These are phyloP conservation scores for Nerophis ophidion DNA, from an alignment of 2,113 vertebrate species.

Conservation along the genomic window DNA sequence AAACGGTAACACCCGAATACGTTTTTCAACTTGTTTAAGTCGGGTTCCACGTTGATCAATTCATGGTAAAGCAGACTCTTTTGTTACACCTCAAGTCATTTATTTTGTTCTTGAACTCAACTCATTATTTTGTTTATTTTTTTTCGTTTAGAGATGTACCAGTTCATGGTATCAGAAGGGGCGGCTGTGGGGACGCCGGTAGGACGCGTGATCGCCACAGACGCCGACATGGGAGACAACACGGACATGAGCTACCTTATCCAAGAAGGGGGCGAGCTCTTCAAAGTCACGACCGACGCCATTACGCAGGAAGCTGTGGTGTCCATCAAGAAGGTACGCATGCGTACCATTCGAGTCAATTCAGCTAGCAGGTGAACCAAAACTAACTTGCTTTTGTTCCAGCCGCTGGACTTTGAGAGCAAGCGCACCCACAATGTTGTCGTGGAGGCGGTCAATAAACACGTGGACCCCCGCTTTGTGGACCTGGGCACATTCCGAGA, in stretches of 20 bases:
- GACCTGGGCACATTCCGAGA: slow-evolving; percentile 92
- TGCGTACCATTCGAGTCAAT: background rate
- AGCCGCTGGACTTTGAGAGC: slow-evolving; percentile 90
- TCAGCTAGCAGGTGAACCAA: background rate
- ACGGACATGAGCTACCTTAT: slow-evolving; percentile 95
- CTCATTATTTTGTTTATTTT: slow-evolving; percentile 2
- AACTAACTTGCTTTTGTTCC: background rate
- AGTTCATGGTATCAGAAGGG: slow-evolving; percentile 87
- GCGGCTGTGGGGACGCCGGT: slow-evolving; percentile 82
- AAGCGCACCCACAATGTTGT: slow-evolving; percentile 88
- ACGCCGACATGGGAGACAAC: slow-evolving; percentile 92
- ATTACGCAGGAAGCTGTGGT: slow-evolving; percentile 91
- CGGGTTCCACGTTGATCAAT: no score
- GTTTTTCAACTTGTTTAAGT: no score
- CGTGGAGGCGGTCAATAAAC: slow-evolving; percentile 94
- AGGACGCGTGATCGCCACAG: slow-evolving; percentile 87
- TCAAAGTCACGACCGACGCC: slow-evolving; percentile 86
- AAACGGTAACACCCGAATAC: no score
- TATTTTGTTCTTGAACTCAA: background rate
- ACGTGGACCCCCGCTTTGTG: slow-evolving; percentile 86
- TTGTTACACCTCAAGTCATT: no score
- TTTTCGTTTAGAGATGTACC: slow-evolving; percentile 85
- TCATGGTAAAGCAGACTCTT: no score
- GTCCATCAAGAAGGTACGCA: slow-evolving; percentile 81
- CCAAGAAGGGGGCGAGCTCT: slow-evolving; percentile 80